A percentile compares a stretch with the other conserved stretches of the same genome.
phyloP scores from a whole-genome alignment of 2,797 vertebrate species.

The Diplodus puntazzo region DNA sequence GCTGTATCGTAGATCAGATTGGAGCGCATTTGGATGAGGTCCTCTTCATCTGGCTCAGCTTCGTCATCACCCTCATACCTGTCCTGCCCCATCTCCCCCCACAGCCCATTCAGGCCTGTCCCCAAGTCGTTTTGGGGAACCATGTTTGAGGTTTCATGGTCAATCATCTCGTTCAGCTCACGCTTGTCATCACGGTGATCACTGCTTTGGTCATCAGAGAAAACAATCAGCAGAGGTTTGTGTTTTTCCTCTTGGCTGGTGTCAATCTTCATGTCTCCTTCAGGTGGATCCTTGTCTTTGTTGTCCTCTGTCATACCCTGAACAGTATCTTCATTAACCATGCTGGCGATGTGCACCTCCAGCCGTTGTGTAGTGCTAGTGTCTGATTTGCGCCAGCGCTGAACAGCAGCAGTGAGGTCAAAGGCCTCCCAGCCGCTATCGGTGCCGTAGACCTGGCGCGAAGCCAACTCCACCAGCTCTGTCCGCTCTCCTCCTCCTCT shows the following conservation, averaged over 20 bases:
- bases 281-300: slow-evolving; percentile 46
- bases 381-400: slow-evolving; percentile 89
- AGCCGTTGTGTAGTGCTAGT: slow-evolving; percentile 87
- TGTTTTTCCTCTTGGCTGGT: slow-evolving; percentile 91
- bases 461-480: slow-evolving; percentile 86
- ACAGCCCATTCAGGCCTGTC: slow-evolving; percentile 76
- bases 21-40: slow-evolving; percentile 95
- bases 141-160: slow-evolving; percentile 88
- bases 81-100: slow-evolving; percentile 67
- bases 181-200: slow-evolving; percentile 91
- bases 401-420: slow-evolving; percentile 90
- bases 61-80: slow-evolving; percentile 66
- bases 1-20: slow-evolving; percentile 97
- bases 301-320: slow-evolving; percentile 48
- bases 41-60: slow-evolving; percentile 89
- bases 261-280: slow-evolving; percentile 91
- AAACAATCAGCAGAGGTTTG: slow-evolving; percentile 93
- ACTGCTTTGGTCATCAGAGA: slow-evolving; percentile 94
- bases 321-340: slow-evolving; percentile 56
- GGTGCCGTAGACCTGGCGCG: slow-evolving; percentile 90
- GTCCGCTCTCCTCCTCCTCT: slow-evolving; percentile 50
- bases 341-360: slow-evolving; percentile 93
- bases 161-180: slow-evolving; percentile 95
- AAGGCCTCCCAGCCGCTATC: slow-evolving; percentile 96
- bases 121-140: slow-evolving; percentile 81